A percentile compares a stretch with the other conserved stretches of the same genome.
phyloP scores from a whole-genome alignment of 92 coral and sea anemone species.

The Meandrina meandrites region DNA sequence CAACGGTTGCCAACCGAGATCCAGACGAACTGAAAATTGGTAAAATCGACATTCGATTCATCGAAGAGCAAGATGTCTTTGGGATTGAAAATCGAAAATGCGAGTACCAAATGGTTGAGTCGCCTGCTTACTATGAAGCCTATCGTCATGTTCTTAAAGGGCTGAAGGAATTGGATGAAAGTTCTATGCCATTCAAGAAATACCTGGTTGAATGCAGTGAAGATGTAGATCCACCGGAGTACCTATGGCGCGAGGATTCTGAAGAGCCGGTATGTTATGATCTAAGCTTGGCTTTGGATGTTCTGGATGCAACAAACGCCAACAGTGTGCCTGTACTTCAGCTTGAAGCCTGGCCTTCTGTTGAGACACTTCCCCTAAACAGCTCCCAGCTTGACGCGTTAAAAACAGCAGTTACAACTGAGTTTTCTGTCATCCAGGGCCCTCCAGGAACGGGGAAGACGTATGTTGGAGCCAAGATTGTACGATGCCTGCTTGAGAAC shows the following conservation, averaged over 20 bases:
- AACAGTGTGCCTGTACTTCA: conserved; percentile 40
- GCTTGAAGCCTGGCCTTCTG: conserved; percentile 64
- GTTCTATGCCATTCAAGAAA: conserved; percentile 66
- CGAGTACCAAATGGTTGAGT: conserved; percentile 70
- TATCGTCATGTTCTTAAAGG: conserved; percentile 79
- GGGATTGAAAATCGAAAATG: conserved; percentile 48
- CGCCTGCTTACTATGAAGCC: conserved; percentile 85
- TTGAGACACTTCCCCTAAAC: conserved; percentile 55
- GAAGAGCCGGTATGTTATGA: conserved; percentile 46
- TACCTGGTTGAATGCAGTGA: conserved; percentile 72
- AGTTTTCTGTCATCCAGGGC: conserved; percentile 84
- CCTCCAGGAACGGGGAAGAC: conserved; percentile 88
- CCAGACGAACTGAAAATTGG: conserved; percentile 57
- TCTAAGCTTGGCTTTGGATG: conserved; percentile 41
- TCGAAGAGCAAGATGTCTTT: conserved; percentile 55
- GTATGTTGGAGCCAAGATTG: conserved; percentile 76
- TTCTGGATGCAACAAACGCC: background rate
- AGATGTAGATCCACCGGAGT: conserved; percentile 68
- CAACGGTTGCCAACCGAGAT: conserved; percentile 72
- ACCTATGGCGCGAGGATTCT: conserved; percentile 33
- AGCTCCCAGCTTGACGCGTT: conserved; percentile 72
- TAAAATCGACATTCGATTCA: conserved; percentile 52
- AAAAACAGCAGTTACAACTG: conserved; percentile 76
- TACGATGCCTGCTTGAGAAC: conserved; percentile 52
- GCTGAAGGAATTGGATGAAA: conserved; percentile 56